phyloP scores from a whole-genome alignment of 2,888 invertebrate genomes.

The Venusia cambrica region DNA sequence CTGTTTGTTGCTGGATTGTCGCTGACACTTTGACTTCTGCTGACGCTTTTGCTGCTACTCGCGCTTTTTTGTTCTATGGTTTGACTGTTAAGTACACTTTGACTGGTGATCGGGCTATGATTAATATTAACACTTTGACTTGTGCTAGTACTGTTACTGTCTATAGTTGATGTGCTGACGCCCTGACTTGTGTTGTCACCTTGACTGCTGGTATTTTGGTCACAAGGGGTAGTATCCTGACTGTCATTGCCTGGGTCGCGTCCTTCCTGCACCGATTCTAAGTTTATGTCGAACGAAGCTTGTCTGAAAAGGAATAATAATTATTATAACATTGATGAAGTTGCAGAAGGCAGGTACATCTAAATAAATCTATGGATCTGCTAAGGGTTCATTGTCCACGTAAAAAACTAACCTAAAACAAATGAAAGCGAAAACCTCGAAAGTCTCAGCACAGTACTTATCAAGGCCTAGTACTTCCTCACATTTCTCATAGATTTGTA shows the following conservation, averaged over 20 bases:
- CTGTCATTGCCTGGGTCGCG: constrained; percentile 47
- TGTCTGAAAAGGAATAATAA: constrained; percentile 51
- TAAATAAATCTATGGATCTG: too few species aligned
- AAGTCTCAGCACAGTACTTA: too few species aligned
- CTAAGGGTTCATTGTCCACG: too few species aligned
- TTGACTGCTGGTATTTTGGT: not conserved
- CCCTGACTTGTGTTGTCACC: constrained; percentile 5
- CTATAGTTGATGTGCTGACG: not conserved
- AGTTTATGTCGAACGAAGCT: constrained; percentile 64
- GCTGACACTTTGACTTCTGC: constrained; percentile 19
- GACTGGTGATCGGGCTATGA: constrained; percentile 1
- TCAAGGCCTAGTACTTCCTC: too few species aligned
- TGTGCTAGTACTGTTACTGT: constrained; percentile 4
- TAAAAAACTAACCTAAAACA: constrained; percentile 1
- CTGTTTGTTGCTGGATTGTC: constrained; percentile 10
- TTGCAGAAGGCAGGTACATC: too few species aligned
- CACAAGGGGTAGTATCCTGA: constrained; percentile 12
- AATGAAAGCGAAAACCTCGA: too few species aligned
- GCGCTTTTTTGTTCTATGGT: constrained; percentile 10
- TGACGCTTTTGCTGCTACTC: constrained; percentile 15
- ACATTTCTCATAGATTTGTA: too few species aligned
- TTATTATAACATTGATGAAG: too few species aligned
- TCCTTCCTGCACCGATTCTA: constrained; percentile 65
- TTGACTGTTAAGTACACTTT: constrained; percentile 6
- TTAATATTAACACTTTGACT: constrained; percentile 3